Percentiles rank a stretch among this genome's conserved stretches.
Evolutionary conservation across 2,113 vertebrate genomes (phyloP).

Genomic region (Triplophysa rosa): DNA sequence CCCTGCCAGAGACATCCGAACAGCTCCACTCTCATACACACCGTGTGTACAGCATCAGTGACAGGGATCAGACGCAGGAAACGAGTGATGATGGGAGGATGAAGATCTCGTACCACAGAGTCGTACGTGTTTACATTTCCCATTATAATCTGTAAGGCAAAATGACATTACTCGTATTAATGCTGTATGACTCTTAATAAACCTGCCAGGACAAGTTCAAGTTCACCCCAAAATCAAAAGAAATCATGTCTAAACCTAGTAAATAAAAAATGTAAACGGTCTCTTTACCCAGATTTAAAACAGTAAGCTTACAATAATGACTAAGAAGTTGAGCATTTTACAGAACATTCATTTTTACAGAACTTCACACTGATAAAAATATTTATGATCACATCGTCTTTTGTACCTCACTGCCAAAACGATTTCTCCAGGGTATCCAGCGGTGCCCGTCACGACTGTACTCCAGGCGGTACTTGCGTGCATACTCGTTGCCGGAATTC

Average conservation of each 20-base stretch:
- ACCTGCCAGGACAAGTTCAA: no score
- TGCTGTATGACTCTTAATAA: no score
- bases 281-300: no score
- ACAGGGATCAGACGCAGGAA: conserved; percentile 83
- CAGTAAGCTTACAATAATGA: no score
- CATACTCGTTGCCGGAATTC: conserved; percentile 84
- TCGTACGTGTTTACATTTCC: conserved; percentile 82
- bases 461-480: conserved; percentile 81
- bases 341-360: no score
- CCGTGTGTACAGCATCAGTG: conserved; percentile 76
- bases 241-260: no score
- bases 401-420: conserved; percentile 76
- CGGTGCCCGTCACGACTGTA: conserved; percentile 83
- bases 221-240: no score
- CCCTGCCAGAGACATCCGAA: conserved; percentile 88
- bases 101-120: conserved; percentile 82
- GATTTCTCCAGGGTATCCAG: conserved; percentile 86
- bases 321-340: no score
- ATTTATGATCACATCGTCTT: not conserved
- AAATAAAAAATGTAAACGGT: no score
- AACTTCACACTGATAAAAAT: no score
- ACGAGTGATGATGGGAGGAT: conserved; percentile 83
- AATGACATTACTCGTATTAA: not conserved
- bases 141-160: conserved; percentile 74
- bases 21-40: conserved; percentile 91